Base-by-base conservation (phyloP, 2,888 invertebrate species). In the Agrotis clavis region DNA sequence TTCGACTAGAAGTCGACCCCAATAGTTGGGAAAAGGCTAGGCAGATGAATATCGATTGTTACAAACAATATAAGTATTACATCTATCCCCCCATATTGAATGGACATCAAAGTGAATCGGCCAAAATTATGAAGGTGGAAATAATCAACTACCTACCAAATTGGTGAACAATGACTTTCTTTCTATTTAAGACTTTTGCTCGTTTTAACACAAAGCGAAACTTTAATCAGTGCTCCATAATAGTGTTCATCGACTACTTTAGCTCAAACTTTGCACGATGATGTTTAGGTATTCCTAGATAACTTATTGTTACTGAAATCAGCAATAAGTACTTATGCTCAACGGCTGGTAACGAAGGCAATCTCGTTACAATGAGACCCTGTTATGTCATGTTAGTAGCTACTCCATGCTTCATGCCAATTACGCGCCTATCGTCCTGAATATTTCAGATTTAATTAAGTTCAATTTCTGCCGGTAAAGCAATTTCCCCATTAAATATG, bases 301-400 rank as follows among this genome's bases (percentile, higher is more conserved):
- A n/a, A 13, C 35, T 57, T 35, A 19, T 19, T 2, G 18, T 19
- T 4, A 35, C n/a, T 35, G 2, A n/a, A 57, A 57, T 35, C 2
- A 14, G 35, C n/a, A 3, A 14, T 19, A 57, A 50, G 18, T 50
- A 41, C n/a, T 9, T 45, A 30, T 19, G 53, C 45, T 68, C 18
- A 25, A 16, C 18, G 70, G 13, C 19, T 57, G 9, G 47, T 48
- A 71, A 60, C 21, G 7, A 71, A 71, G n/a, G 30, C 13, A 60
- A 60, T 59, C 13, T 47, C 13, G 21, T 71, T 35, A 60, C 51
- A 60, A 18, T 70, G 25, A 11, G 14, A 21, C 21, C n/a, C 13
- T 41, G 56, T 16, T 35, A 54, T 70, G n/a, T 70, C 30, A 69
- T 21, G 35, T 70, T 25, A 41, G 25, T 50, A 70, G 13, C 18